These are phyloP conservation scores for Thamnophis sirtalis DNA, from an alignment of 2,113 vertebrate species.

Conservation along the genomic window DNA sequence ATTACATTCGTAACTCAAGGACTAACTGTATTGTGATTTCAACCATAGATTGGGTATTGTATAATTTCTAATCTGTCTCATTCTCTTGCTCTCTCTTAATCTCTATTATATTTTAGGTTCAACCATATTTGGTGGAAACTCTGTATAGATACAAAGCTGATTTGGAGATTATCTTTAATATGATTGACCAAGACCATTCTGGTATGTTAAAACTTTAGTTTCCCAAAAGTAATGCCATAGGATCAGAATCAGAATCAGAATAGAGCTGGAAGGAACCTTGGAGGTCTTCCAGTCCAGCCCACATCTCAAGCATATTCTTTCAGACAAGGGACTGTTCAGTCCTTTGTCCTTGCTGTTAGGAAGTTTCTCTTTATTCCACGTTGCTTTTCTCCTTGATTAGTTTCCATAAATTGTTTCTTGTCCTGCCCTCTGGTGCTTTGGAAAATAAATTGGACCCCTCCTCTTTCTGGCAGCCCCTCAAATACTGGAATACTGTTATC, in stretches of 20 bases:
- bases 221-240: not conserved
- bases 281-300: not conserved
- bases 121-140: conserved; percentile 83
- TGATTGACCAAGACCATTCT: conserved; percentile 92
- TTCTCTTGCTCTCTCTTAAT: not conserved
- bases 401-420: not conserved
- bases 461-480: not conserved
- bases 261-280: not conserved
- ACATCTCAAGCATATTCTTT: not conserved
- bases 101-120: conserved; percentile 68
- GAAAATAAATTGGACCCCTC: not conserved
- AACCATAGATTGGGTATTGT: conserved; percentile 1
- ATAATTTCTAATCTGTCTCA: not conserved
- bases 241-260: not conserved
- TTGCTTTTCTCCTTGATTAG: not conserved
- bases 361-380: not conserved
- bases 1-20: too few relatives aligned
- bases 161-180: conserved; percentile 90
- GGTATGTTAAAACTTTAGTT: conserved; percentile 65
- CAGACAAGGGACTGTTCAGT: too few relatives aligned
- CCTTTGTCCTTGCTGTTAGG: not conserved
- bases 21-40: not conserved
- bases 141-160: conserved; percentile 88
- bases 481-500: not conserved
- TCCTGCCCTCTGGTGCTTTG: not conserved